A percentile compares a stretch with the other conserved stretches of the same genome.
Conservation (phyloP, 53 echinoderm and acorn worm genomes). For the Holothuria leucospilota region DNA sequence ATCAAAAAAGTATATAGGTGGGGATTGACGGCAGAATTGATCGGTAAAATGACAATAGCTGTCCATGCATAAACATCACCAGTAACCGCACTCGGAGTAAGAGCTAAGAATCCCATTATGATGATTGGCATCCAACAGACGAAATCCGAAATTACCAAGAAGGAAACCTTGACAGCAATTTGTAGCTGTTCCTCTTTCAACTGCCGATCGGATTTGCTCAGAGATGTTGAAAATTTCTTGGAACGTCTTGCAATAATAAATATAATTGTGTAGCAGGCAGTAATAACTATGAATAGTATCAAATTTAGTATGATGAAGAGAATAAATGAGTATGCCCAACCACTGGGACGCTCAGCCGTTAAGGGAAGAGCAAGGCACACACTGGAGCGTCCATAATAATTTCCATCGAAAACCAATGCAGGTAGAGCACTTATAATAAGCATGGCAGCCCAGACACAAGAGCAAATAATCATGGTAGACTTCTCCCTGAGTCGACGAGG, state of each 20-base stretch:
- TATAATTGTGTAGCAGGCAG: conserved; percentile 82
- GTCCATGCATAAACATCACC: conserved; percentile 39
- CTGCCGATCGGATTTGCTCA: conserved; percentile 16
- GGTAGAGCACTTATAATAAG: conserved; percentile 76
- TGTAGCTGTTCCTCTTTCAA: conserved; percentile 33
- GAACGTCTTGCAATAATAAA: conserved; percentile 81
- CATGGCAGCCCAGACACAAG: conserved; percentile 59
- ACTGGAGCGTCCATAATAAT: conserved; percentile 90
- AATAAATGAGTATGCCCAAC: conserved; percentile 86
- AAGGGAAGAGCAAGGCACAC: conserved; percentile 92
- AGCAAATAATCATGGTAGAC: conserved; percentile 26
- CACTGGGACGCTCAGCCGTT: conserved; percentile 70
- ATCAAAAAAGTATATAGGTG: conserved; percentile 24
- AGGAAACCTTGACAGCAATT: conserved; percentile 27
- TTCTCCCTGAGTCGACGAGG: conserved; percentile 36
- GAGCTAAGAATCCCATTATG: conserved; percentile 31
- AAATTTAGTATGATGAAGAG: conserved; percentile 32
- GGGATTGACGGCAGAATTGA: conserved; percentile 36
- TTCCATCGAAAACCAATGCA: conserved; percentile 70
- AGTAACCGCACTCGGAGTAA: conserved; percentile 3
- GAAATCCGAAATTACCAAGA: conserved; percentile 27
- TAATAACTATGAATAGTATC: conserved; percentile 73
- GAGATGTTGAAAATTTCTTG: conserved; percentile 21
- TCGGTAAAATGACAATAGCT: conserved; percentile 24
- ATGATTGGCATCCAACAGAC: conserved; percentile 51